Evolutionary conservation across 2,113 vertebrate species (phyloP).

Genomic region (Fukomys damarensis): DNA sequence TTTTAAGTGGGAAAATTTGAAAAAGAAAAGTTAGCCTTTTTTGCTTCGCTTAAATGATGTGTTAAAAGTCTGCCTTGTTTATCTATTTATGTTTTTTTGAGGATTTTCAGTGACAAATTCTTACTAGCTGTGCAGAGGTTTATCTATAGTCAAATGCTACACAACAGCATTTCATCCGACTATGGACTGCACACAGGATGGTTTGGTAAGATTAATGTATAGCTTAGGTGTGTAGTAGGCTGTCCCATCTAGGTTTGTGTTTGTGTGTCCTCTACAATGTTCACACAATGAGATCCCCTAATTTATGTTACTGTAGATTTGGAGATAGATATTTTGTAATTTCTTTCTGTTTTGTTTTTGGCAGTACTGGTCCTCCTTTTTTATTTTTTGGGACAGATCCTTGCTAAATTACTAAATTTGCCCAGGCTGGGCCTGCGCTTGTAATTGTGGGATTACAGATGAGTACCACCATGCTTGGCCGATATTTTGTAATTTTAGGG

Average conservation of each 20-base stretch:
- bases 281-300: background rate
- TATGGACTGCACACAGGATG: background rate
- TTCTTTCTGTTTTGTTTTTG: background rate
- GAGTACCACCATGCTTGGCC: background rate
- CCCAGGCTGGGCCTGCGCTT: background rate
- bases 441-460: background rate
- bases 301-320: background rate
- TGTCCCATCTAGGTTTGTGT: background rate
- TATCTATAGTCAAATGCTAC: background rate
- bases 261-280: background rate
- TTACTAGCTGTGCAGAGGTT: background rate
- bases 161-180: background rate
- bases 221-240: background rate
- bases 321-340: background rate
- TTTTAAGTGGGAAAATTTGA: background rate
- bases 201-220: background rate
- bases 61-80: background rate
- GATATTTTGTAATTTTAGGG: slow-evolving; percentile 48
- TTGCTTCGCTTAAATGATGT: background rate
- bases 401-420: background rate
- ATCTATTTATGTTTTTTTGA: background rate
- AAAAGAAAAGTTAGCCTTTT: background rate
- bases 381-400: background rate
- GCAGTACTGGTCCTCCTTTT: background rate
- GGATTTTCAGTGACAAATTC: background rate